Conservation (phyloP, 1,140 invertebrate species). For the Drosophila teissieri region DNA sequence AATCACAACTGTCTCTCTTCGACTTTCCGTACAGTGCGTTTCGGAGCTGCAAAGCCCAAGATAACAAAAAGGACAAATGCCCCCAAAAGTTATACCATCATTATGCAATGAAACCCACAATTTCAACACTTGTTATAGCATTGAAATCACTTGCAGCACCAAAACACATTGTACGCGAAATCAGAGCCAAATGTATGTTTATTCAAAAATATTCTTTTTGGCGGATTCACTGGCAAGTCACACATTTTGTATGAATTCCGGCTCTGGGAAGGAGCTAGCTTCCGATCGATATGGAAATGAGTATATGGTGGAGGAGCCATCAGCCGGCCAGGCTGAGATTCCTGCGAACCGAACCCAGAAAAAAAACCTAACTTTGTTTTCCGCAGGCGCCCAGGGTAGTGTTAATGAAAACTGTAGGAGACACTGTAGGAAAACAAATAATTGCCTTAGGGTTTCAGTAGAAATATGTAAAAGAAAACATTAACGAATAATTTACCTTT, state of each 20-base stretch:
- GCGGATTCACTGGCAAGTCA: conserved; percentile 32
- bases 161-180: conserved; percentile 13
- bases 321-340: conserved; percentile 34
- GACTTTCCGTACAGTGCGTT: conserved; percentile 25
- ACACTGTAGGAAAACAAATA: conserved; percentile 49
- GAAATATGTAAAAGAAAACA: conserved; percentile 48
- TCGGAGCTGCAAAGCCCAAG: conserved; percentile 3
- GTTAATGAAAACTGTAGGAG: conserved; percentile 36
- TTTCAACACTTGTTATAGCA: conserved; percentile 38
- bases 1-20: conserved; percentile 42
- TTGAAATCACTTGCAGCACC: conserved; percentile 12
- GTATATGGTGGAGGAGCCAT: conserved; percentile 11
- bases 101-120: background rate
- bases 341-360: conserved; percentile 27
- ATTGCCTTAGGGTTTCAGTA: conserved; percentile 82
- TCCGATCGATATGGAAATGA: conserved; percentile 27
- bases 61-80: conserved; percentile 6
- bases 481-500: conserved; percentile 41
- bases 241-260: conserved; percentile 38
- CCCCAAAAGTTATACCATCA: conserved; percentile 16
- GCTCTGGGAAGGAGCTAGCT: conserved; percentile 15
- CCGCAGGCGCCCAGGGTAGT: conserved; percentile 32
- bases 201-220: conserved; percentile 1
- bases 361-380: conserved; percentile 44
- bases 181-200: conserved; percentile 19